Conservation (phyloP, 2,797 vertebrate genomes). For the Halcyon chelicuti region DNA sequence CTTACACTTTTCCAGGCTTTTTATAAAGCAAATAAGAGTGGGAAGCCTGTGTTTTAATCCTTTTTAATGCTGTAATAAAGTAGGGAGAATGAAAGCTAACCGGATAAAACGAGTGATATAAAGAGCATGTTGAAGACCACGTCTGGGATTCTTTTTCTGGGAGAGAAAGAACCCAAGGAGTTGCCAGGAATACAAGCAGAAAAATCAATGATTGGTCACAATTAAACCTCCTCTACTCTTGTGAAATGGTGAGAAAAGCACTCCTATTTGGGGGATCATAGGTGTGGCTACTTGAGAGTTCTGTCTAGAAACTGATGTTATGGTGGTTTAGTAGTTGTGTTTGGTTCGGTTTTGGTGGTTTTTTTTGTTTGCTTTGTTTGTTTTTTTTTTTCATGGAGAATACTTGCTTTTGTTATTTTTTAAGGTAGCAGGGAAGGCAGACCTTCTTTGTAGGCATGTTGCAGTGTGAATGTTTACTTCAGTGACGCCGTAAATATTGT, state of each 20-base stretch:
- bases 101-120: neutral
- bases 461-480: neutral
- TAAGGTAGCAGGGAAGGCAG: neutral
- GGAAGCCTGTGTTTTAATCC: neutral
- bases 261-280: neutral
- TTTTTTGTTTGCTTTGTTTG: too few species aligned
- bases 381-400: neutral
- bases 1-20: neutral
- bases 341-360: too few species aligned
- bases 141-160: neutral
- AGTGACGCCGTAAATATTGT: accelerated
- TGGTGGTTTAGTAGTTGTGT: neutral
- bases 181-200: accelerated
- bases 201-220: neutral
- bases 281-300: neutral
- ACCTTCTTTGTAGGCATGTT: neutral
- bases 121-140: neutral
- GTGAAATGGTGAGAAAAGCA: neutral
- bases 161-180: neutral
- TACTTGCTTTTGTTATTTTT: neutral
- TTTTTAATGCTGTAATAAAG: neutral
- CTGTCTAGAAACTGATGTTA: neutral
- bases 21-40: neutral
- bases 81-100: neutral
- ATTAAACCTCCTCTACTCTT: neutral